Evolutionary conservation across 2,797 vertebrate species (phyloP), one percentile per base, ranked within the genome.

Genomic region (Onychomys arenicola): DNA sequence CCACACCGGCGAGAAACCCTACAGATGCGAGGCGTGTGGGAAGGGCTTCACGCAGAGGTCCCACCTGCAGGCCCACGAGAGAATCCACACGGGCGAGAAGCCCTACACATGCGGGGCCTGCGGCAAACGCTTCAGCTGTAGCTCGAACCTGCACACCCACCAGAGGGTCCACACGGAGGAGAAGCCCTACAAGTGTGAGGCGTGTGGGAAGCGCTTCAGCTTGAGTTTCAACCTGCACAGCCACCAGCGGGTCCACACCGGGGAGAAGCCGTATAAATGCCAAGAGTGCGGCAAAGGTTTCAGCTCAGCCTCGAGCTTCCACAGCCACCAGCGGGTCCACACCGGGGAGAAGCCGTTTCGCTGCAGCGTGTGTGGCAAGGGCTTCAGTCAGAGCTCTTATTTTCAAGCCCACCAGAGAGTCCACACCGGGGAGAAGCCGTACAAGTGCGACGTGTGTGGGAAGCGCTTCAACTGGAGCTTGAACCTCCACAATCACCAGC

Each of bases 161-260:
- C 98, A 97, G 85, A 63, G 98, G 10, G 97, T 98, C 27, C 97
- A 98, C 96, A 98, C 97, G 0, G 98, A 96, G 9, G 98, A 98
- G 34, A 97, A 95, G 5, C 98, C 98, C 0, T 98, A 98, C 86
- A 43, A 16, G 3, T 98, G 98, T 43, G 77, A 63, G 0, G 94
- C 90, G 29, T 98, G 98, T 4, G 98, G 98, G 0, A 98, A 98
- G 63, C 88, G 97, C 96, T 98, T 98, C 65, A 98, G 97, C 43
- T 71, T 98, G 81, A 98, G 98, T 55, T 98, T 98, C 78, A 98
- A 98, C 17, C 97, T 98, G 13, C 97, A 98, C 19, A 98, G 97
- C 6, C 98, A 98, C n/a, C 98, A 94, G 23, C 96, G 98, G 0
- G 98, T 98, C 43, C 98, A 98, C 92, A 98, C 98, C 0, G 98